Evolutionary conservation across 1,140 invertebrate genomes (phyloP), one percentile per base, ranked within the genome.

Genomic region (Drosophila miranda): DNA sequence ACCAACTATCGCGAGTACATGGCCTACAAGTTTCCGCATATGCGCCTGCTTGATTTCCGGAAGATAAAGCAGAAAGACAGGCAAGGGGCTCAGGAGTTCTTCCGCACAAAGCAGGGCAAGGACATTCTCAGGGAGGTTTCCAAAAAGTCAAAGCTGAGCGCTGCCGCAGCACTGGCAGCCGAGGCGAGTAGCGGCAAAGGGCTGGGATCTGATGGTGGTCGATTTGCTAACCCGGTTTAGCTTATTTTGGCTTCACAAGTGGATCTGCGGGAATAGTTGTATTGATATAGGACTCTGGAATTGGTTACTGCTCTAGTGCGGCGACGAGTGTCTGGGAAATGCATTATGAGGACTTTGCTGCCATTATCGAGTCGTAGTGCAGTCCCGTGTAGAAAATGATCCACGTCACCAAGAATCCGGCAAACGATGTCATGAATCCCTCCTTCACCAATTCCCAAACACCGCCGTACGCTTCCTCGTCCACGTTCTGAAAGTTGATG

Each of bases 361-460:
- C 82, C 82, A 90, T 90, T 83, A 90, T 90, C 1, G 61, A 42
- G 21, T 92, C 92, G 54, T 93, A 95, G 92, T 98, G 95, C 63
- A 98, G 91, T 9, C 96, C 96, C 26, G 97, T 97, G 90, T 97
- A 98, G 81, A 98, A 94, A 69, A 98, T 97, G 50, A 98, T 98
- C 97, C 97, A 98, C 72, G 96, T 97, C 2, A 98, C 98, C 92
- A 99, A 93, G 94, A 99, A 99, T 28, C 97, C 97, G 77, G 98
- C 98, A 93, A 99, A 98, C 19, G 98, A 98, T 46, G 98, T 99
- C 95, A 99, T 98, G 89, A 99, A 98, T 41, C 98, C 98, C 94
- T 99, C 98, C 93, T 98, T 98, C 0, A 96, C 96, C 56, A 98
- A 93, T 92, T 98, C 97, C 96, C 97, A 98, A 56, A 95, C 93